Evolutionary conservation across 2,113 vertebrate genomes (phyloP).

Genomic region (Gallinago media): DNA sequence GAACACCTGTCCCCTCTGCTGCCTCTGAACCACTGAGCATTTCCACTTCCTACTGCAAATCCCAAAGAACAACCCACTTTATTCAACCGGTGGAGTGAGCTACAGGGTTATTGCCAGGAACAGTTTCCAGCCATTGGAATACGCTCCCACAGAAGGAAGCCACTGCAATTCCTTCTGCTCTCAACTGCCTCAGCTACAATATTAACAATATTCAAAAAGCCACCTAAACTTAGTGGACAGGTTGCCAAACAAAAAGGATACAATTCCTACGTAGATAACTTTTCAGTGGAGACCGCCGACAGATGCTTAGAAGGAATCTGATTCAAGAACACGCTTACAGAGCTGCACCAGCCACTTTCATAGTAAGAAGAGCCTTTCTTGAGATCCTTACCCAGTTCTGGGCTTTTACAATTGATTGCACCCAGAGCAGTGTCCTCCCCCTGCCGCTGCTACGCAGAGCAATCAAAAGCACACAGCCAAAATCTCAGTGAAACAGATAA

Average conservation of each 20-base stretch:
- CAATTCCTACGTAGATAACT: neutral
- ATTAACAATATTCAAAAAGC: neutral
- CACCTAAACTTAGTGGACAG: neutral
- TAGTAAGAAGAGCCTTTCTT: neutral
- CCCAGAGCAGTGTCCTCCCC: neutral
- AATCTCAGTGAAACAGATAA: neutral
- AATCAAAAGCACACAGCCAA: neutral
- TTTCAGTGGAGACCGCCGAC: neutral
- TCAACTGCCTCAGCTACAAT: neutral
- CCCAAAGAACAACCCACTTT: neutral
- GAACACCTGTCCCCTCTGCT: neutral
- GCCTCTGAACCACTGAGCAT: neutral
- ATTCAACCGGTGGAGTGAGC: neutral
- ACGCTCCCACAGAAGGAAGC: neutral
- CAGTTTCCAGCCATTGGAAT: neutral
- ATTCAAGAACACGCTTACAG: neutral
- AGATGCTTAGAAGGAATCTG: neutral
- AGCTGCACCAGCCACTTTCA: neutral
- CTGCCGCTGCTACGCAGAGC: neutral
- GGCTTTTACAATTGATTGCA: neutral
- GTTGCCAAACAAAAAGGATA: neutral
- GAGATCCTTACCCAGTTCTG: neutral
- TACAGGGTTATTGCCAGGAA: neutral
- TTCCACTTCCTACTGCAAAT: neutral
- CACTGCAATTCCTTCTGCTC: neutral